Base-by-base conservation (phyloP, 2,797 vertebrate species). In the Neoniphon sammara region DNA sequence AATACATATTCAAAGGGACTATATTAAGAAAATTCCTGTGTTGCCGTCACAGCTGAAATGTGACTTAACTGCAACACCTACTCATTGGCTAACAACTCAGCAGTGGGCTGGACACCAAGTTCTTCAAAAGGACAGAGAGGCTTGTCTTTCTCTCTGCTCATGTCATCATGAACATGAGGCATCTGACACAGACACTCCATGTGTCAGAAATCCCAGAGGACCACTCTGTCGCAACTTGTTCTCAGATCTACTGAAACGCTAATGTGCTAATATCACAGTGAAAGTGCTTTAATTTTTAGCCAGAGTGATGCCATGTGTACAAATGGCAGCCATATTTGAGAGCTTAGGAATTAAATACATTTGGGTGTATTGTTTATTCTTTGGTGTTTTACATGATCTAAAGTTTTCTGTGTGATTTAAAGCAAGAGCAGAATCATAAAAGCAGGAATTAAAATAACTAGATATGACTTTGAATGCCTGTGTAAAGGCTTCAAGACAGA, bases 381-480 rank as follows among this genome's bases (percentile, higher is more conserved):
- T 27, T 27, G 25, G 80, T 80, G 55, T 27, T 27, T 25, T 65
- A 65, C 63, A 68, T 44, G 53, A 73, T 67, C 30, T 54, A 2
- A 78, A 36, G 21, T 61, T 75, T 75, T 27, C 42, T 49, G 27
- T 42, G 62, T 73, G 77, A 82, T 81, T 80, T 78, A 77, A 80
- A 77, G 15, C 39, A 50, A 27, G 10, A 21, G 46, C 10, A 21
- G 50, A 70, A 49, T 31, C 49, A 61, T 83, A 74, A 77, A 82
- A 80, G 31, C 34, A 49, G 66, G 59, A 20, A 70, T 52, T 5
- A 52, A 10, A 50, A 18, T 31, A 73, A 66, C 21, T 44, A 3
- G 39, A 54, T 75, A n/a, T 70, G 49, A 70, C 44, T 78, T 42
- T 34, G 20, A 31, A 68, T 31, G n/a, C 17, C 62, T 21, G 17